A percentile compares a stretch with the other conserved stretches of the same genome.
phyloP scores from a whole-genome alignment of 1,140 invertebrate genomes.

The Hyphantria cunea region DNA sequence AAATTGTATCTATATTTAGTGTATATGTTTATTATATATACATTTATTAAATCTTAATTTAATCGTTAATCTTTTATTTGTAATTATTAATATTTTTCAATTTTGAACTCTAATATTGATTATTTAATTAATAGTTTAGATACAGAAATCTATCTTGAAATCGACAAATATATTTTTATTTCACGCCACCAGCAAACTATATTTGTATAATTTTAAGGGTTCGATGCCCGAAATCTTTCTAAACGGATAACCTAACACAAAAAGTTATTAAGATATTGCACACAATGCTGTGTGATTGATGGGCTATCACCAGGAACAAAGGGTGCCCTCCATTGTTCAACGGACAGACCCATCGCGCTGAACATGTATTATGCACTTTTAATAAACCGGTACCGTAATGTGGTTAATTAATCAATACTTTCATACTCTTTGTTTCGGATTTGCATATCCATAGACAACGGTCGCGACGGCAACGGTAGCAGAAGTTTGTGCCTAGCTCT shows the following conservation, averaged over 20 bases:
- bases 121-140: too few species aligned
- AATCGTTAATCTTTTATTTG: too few species aligned
- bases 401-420: conserved; percentile 65
- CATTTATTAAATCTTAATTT: too few species aligned
- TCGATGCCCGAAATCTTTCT: conserved; percentile 68
- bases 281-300: conserved; percentile 75
- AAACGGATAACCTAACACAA: conserved; percentile 73
- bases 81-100: too few species aligned
- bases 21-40: too few species aligned
- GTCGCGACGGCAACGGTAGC: too few species aligned
- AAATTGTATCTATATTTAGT: too few species aligned
- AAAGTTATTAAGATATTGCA: conserved; percentile 77
- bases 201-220: conserved; percentile 57
- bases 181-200: conserved; percentile 38
- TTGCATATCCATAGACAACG: conserved; percentile 9
- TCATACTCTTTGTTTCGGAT: conserved; percentile 40
- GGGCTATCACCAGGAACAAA: conserved; percentile 59
- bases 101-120: too few species aligned
- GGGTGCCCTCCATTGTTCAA: conserved; percentile 60
- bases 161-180: conserved; percentile 30
- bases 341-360: conserved; percentile 40
- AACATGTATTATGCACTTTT: conserved; percentile 60
- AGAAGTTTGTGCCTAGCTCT: too few species aligned
- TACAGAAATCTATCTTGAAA: too few species aligned
- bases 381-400: conserved; percentile 70